These are phyloP conservation scores for Mactra quadrangularis DNA, from an alignment of 1,140 invertebrate genomes.

Conservation along the genomic window DNA sequence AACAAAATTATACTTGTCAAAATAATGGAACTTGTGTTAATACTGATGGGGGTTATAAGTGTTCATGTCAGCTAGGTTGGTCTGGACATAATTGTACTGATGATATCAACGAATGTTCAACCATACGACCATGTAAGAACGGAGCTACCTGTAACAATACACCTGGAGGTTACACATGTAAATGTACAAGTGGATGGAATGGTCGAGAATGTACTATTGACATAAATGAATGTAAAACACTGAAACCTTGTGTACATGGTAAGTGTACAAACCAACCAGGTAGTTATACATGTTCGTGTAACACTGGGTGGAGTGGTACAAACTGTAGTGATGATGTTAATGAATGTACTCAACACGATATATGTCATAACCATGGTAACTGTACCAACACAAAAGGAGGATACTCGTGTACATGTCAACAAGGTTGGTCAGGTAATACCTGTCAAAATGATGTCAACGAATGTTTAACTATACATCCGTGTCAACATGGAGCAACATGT, in stretches of 20 bases:
- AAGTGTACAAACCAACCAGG: not conserved
- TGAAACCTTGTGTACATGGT: conserved; percentile 5
- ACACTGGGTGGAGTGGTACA: not conserved
- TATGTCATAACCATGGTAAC: not conserved
- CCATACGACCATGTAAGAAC: not conserved
- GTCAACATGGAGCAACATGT: not conserved
- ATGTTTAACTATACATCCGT: not conserved
- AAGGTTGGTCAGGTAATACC: conserved; percentile 2
- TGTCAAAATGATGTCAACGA: not conserved
- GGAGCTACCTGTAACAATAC: conserved; percentile 2
- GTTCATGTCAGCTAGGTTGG: not conserved
- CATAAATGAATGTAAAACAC: conserved; percentile 8
- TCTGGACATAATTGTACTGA: not conserved
- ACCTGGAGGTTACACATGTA: not conserved
- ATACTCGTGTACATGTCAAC: not conserved
- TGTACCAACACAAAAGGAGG: not conserved
- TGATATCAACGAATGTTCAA: not conserved
- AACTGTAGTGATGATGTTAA: conserved; percentile 2
- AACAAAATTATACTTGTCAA: not conserved
- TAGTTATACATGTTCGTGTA: not conserved
- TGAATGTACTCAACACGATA: not conserved
- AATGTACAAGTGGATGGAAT: conserved; percentile 5
- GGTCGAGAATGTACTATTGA: conserved; percentile 18
- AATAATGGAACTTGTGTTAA: not conserved
- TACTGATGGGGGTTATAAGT: not conserved